Evolutionary conservation across 2,113 vertebrate species (phyloP), one percentile per base, ranked within the genome.

Genomic region (Peromyscus californicus): DNA sequence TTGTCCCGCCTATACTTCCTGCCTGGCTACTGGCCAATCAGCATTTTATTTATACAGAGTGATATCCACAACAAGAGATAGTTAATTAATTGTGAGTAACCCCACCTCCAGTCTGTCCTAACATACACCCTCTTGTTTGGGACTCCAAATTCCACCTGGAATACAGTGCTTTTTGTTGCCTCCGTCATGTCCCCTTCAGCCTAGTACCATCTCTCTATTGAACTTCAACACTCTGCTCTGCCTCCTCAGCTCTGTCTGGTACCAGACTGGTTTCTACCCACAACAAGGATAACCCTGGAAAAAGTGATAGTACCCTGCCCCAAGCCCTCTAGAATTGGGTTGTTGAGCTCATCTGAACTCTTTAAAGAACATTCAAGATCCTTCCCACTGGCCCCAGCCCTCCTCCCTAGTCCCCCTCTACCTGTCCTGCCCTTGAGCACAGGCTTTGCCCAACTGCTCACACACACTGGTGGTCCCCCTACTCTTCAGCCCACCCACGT

Each of bases 401-500:
- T 1, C 2, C 48, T n/a, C 16, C 9, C n/a, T 45, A 57, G 85
- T 11, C 22, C 75, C 12, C n/a, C 57, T 17, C 42, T 31, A 12
- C 82, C 87, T 39, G 63, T 5, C 36, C 88, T 11, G 5, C 48
- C 29, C 31, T n/a, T 79, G 48, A 70, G 19, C 2, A 2, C 42
- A 21, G 22, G 59, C 19, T 57, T 84, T 39, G 2, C 54, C n/a
- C 26, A 1, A 22, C 39, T 54, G 54, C 29, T 54, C 10, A 16
- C 39, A 29, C 29, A 29, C 1, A 39, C 54, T 2, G 1, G 3
- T 15, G 15, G 19, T 19, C 1, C 5, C 1, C 74, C 54, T 0
- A 0, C 45, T 5, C 0, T 22, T 21, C 57, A 36, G 45, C 17
- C 26, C 33, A 21, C 15, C 10, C 16, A 11, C 9, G 0, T 0